These are phyloP conservation scores for Papilio xuthus DNA, from an alignment of 1,140 invertebrate species.

Conservation along the genomic window DNA sequence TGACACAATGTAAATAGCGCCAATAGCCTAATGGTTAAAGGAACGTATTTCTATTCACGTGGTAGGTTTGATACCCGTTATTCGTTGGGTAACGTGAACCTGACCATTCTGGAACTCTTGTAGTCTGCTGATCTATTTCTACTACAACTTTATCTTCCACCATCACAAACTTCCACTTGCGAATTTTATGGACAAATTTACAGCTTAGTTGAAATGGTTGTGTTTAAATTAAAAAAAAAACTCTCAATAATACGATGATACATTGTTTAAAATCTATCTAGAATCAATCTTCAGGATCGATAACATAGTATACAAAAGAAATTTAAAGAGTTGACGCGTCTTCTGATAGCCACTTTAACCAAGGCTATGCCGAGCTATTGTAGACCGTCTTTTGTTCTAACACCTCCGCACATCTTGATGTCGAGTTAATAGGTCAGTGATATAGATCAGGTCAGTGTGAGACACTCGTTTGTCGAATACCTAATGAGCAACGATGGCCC, in stretches of 20 bases:
- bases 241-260: no score
- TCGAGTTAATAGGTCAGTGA: conserved; percentile 28
- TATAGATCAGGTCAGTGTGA: conserved; percentile 24
- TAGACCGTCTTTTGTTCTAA: conserved; percentile 23
- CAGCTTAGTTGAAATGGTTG: no score
- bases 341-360: not conserved
- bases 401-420: conserved; percentile 13
- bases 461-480: not conserved
- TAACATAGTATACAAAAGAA: not conserved
- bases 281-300: not conserved
- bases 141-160: no score
- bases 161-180: no score
- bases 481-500: not conserved
- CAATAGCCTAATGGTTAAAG: no score
- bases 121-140: no score
- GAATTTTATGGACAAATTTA: no score
- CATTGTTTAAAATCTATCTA: not conserved
- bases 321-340: not conserved
- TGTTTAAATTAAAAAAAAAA: no score
- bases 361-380: conserved; percentile 14
- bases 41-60: no score
- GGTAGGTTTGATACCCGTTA: not conserved
- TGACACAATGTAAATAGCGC: no score
- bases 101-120: no score
- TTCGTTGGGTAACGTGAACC: no score